These are phyloP conservation scores for Drosophila mercatorum DNA, from an alignment of 2,888 invertebrate genomes.

Conservation along the genomic window DNA sequence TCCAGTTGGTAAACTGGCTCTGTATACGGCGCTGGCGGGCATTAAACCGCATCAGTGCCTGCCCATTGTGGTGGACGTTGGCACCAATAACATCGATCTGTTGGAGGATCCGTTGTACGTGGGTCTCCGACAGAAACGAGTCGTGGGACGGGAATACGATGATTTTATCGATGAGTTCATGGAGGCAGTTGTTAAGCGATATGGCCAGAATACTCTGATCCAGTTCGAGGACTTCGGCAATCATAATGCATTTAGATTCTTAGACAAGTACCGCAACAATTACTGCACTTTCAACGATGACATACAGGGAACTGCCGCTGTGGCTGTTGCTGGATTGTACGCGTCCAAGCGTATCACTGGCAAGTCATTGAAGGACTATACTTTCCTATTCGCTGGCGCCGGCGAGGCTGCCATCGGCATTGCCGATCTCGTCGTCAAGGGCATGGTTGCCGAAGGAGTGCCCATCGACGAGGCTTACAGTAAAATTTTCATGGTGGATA, in stretches of 20 bases:
- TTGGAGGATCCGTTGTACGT: slow-evolving; percentile 97
- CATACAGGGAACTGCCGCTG: slow-evolving; percentile 98
- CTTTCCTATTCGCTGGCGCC: slow-evolving; percentile 95
- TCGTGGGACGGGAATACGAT: slow-evolving; percentile 94
- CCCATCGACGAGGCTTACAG: slow-evolving; percentile 90
- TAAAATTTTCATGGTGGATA: slow-evolving; percentile 98
- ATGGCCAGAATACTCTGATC: slow-evolving; percentile 93
- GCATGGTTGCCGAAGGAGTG: slow-evolving; percentile 91
- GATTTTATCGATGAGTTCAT: slow-evolving; percentile 98
- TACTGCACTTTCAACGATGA: slow-evolving; percentile 99
- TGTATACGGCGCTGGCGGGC: slow-evolving; percentile 98
- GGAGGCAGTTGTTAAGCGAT: slow-evolving; percentile 94
- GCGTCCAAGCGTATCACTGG: slow-evolving; percentile 84
- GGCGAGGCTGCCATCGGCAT: slow-evolving; percentile 97
- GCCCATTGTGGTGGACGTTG: slow-evolving; percentile 97
- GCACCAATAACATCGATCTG: slow-evolving; percentile 95
- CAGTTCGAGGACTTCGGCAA: slow-evolving; percentile 99
- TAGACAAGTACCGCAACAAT: slow-evolving; percentile 94
- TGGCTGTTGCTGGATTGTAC: slow-evolving; percentile 95
- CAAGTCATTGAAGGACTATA: slow-evolving; percentile 93
- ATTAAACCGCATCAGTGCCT: slow-evolving; percentile 97
- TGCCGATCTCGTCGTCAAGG: slow-evolving; percentile 94
- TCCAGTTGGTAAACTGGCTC: slow-evolving; percentile 97
- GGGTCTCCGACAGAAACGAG: slow-evolving; percentile 94
- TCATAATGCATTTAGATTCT: slow-evolving; percentile 96